These are phyloP conservation scores for Neolamprologus hecqui DNA, from an alignment of 2,113 vertebrate genomes.

Conservation along the genomic window DNA sequence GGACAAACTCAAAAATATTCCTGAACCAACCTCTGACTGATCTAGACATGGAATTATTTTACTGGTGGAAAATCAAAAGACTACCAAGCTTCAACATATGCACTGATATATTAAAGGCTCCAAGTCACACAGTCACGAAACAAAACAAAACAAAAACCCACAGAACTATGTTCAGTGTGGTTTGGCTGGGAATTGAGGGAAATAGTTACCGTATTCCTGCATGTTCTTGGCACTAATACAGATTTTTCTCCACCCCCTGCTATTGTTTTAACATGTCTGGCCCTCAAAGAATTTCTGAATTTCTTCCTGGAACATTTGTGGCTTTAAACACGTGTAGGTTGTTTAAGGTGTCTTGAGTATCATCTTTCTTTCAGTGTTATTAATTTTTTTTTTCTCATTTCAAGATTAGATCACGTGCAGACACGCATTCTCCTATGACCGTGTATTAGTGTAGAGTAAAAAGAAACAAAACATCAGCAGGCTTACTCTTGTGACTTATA, in stretches of 20 bases:
- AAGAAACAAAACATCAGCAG: neutral
- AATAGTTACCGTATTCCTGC: neutral
- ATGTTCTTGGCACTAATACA: neutral
- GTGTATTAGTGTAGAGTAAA: neutral
- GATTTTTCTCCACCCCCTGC: neutral
- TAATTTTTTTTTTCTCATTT: neutral
- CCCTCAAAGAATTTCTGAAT: neutral
- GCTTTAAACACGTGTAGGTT: neutral
- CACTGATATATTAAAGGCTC: neutral
- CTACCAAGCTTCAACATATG: neutral
- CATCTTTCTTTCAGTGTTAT: neutral
- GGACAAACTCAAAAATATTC: neutral
- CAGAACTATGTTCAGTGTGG: neutral
- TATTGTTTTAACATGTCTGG: neutral
- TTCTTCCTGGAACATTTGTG: neutral
- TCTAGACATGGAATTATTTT: neutral
- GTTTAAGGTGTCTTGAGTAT: neutral
- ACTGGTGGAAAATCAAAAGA: neutral
- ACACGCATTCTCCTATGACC: neutral
- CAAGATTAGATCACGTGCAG: neutral
- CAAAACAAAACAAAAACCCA: rapidly evolving
- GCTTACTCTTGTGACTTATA: neutral
- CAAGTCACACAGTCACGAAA: neutral
- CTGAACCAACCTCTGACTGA: neutral
- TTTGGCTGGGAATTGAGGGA: neutral